Conservation (phyloP, 2,888 invertebrate species). For the Chalcosyrphus nemorum region DNA sequence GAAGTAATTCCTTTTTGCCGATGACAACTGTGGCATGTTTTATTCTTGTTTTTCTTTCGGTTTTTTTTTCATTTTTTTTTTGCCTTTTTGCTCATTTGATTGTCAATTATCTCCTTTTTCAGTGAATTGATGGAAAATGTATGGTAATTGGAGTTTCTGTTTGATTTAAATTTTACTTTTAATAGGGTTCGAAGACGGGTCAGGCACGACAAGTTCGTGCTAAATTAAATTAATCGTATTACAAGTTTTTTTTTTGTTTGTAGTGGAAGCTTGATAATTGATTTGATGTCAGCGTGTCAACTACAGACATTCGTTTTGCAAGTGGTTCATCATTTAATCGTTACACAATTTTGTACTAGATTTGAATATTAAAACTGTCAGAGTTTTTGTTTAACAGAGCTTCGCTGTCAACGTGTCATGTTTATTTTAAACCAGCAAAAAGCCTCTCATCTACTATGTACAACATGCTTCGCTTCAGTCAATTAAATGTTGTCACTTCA, state of each 20-base stretch:
- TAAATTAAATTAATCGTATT: constrained; percentile 4
- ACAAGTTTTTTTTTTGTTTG: not conserved
- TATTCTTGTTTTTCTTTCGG: not conserved
- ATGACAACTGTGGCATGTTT: constrained; percentile 62
- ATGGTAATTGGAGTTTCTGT: constrained; percentile 31
- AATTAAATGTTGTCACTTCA: not conserved
- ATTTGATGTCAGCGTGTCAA: not conserved
- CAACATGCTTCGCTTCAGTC: not conserved
- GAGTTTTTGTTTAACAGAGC: not conserved
- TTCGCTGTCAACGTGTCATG: not conserved
- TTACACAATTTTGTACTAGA: not conserved
- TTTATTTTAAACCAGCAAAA: not conserved
- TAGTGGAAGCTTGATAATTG: not conserved
- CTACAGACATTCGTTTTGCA: not conserved
- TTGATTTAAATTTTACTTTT: not conserved
- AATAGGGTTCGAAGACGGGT: not conserved
- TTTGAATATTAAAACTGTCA: not conserved
- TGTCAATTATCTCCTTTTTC: constrained; percentile 43
- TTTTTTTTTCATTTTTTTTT: not conserved
- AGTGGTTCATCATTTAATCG: not conserved
- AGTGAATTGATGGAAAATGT: constrained; percentile 39
- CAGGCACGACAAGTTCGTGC: not conserved
- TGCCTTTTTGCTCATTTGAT: constrained; percentile 6
- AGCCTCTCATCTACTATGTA: too few relatives aligned
- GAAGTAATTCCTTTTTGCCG: constrained; percentile 44